phyloP scores from a whole-genome alignment of 2,113 vertebrate genomes.

The Gallinago jamesoni region DNA sequence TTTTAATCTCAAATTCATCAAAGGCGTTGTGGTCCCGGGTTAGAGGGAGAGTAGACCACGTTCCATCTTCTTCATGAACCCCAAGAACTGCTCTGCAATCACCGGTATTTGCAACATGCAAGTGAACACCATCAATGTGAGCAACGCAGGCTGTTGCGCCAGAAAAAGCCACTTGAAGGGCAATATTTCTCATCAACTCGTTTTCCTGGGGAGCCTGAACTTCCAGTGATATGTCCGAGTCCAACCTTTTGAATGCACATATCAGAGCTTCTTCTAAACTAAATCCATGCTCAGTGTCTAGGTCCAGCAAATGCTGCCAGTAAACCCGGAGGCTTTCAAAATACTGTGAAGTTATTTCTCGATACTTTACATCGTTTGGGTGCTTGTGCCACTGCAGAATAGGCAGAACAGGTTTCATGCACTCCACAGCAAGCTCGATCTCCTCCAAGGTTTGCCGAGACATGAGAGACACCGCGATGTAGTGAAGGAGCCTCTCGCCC shows the following conservation, averaged over 20 bases:
- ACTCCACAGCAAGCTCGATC: constrained; percentile 86
- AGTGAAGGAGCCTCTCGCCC: constrained; percentile 90
- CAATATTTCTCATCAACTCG: constrained; percentile 83
- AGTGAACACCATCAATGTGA: constrained; percentile 80
- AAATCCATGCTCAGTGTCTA: constrained; percentile 81
- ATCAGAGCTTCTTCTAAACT: constrained; percentile 83
- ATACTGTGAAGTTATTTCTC: constrained; percentile 83
- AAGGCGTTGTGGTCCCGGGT: constrained; percentile 88
- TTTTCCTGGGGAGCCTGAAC: constrained; percentile 87
- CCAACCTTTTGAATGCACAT: constrained; percentile 88
- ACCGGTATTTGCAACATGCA: constrained; percentile 89
- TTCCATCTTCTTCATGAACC: constrained; percentile 82
- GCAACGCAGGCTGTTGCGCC: constrained; percentile 92
- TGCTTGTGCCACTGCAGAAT: constrained; percentile 91
- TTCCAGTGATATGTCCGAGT: constrained; percentile 91
- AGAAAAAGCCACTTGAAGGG: constrained; percentile 92
- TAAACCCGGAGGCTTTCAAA: constrained; percentile 90
- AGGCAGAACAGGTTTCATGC: constrained; percentile 81
- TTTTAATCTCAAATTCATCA: constrained; percentile 82
- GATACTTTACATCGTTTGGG: constrained; percentile 80
- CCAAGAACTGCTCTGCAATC: constrained; percentile 91
- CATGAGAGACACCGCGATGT: constrained; percentile 89
- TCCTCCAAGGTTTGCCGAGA: constrained; percentile 82
- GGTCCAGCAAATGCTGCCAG: constrained; percentile 91
- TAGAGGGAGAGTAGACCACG: constrained; percentile 87